Conservation (phyloP, 2,888 invertebrate genomes). For the Chaitophorus viminalis region DNA sequence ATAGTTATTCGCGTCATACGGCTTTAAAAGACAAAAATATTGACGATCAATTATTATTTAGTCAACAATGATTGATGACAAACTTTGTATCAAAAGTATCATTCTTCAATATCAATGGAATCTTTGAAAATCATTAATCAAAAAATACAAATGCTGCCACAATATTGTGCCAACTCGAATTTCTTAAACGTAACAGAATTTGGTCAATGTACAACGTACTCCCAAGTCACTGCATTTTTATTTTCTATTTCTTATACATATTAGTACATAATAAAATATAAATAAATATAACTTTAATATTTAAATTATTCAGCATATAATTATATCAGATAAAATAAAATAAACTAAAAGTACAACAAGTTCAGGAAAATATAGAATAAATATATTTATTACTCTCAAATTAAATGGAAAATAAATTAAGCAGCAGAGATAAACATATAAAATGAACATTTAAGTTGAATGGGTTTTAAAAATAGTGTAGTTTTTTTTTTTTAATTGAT, state of each 20-base stretch:
- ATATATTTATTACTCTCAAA: no score
- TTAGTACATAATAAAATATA: neutral
- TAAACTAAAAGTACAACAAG: neutral
- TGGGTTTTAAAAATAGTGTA: no score
- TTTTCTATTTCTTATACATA: neutral
- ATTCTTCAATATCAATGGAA: neutral
- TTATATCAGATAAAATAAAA: neutral
- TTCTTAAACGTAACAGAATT: constrained; percentile 23
- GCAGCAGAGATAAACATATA: no score
- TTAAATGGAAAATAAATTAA: no score
- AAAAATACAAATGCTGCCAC: neutral
- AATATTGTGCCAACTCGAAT: neutral
- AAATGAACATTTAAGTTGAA: no score
- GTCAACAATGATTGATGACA: constrained; percentile 2
- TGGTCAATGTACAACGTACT: constrained; percentile 17
- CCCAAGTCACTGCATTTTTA: neutral
- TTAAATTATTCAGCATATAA: neutral
- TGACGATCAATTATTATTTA: constrained; percentile 12
- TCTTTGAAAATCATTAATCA: constrained; percentile 18
- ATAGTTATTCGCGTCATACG: neutral
- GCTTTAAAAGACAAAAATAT: constrained; percentile 7
- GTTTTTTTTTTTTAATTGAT: no score
- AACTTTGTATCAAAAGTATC: neutral
- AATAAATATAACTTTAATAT: neutral
- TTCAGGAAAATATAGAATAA: no score